Conservation (phyloP, 2,797 vertebrate genomes). For the Arctocebus calabarensis region DNA sequence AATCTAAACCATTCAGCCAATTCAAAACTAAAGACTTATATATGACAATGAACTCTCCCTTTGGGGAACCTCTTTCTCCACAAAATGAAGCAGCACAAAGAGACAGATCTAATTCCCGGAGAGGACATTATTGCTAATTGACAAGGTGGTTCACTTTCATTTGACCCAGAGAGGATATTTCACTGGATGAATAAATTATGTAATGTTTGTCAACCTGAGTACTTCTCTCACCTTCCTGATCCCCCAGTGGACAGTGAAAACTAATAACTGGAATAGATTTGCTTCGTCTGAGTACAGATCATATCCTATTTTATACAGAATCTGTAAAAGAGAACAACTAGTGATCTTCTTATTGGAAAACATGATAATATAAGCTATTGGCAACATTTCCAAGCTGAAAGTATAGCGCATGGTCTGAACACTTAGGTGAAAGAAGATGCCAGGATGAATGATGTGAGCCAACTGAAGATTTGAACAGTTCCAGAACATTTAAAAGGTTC, state of each 20-base stretch:
- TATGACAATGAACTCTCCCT: background rate
- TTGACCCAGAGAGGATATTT: slow-evolving; percentile 63
- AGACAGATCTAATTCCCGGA: slow-evolving; percentile 49
- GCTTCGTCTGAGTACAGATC: slow-evolving; percentile 51
- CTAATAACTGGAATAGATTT: slow-evolving; percentile 66
- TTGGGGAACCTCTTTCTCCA: background rate
- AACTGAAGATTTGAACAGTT: slow-evolving; percentile 54
- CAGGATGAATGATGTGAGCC: slow-evolving; percentile 26
- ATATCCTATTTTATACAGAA: slow-evolving; percentile 54
- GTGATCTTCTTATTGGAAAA: slow-evolving; percentile 55
- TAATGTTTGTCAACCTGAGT: slow-evolving; percentile 58
- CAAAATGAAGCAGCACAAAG: background rate
- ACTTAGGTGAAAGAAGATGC: slow-evolving; percentile 65
- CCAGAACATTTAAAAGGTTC: slow-evolving; percentile 59
- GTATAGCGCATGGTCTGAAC: slow-evolving; percentile 54
- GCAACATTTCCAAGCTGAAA: slow-evolving; percentile 60
- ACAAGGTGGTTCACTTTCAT: slow-evolving; percentile 60
- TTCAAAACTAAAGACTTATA: background rate
- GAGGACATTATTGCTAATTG: slow-evolving; percentile 57
- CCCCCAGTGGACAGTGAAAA: slow-evolving; percentile 48
- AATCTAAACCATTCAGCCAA: slow-evolving; percentile 42
- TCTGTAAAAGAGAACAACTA: slow-evolving; percentile 47
- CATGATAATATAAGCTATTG: slow-evolving; percentile 44
- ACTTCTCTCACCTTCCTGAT: slow-evolving; percentile 21
- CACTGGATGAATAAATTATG: slow-evolving; percentile 44